Evolutionary conservation across 2,797 vertebrate species (phyloP), one percentile per base, ranked within the genome.

Genomic region (Pipistrellus pipistrellus): DNA sequence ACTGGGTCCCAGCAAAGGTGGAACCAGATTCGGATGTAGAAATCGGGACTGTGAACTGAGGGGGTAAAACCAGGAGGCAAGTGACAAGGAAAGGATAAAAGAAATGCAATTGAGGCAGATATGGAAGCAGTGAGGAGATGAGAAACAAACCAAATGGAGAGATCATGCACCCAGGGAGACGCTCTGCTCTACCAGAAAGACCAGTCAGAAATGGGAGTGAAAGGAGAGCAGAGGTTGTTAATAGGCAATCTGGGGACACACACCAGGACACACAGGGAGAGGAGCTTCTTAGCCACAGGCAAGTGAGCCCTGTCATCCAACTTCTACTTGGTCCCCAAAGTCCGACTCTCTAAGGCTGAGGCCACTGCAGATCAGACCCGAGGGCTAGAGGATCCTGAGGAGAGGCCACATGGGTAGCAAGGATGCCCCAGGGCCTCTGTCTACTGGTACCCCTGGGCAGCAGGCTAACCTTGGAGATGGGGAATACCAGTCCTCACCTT

Each of bases 401-500:
- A 55, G 73, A 91, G 53, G n/a, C 17, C 8, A 41, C 44, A 23
- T 27, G 48, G 80, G 41, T 55, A 88, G 62, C 41, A 89, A 84
- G 76, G 68, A 23, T n/a, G 27, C 93, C 27, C 27, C 46, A 88
- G 76, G 93, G 55, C 71, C 89, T 85, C 35, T 18, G 69, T 71
- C 35, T 62, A 57, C n/a, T 44, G 11, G 55, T 17, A 55, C 51
- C 44, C 35, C 32, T 13, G 27, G 12, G 84, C 23, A 85, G 57
- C 46, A 35, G 57, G 30, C 6, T 68, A 92, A 48, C 32, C 78
- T 78, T 66, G 32, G 27, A 87, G n/a, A 89, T 17, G 38, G 8
- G 10, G 51, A 68, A 75, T 55, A 62, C 5, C 15, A 72, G n/a
- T 82, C 69, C 94, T 98, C 97, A 99, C 99, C 99, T 99, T 99